These are phyloP conservation scores for Branchinecta sandiegonensis DNA, from an alignment of 2,888 invertebrate species.

Conservation along the genomic window DNA sequence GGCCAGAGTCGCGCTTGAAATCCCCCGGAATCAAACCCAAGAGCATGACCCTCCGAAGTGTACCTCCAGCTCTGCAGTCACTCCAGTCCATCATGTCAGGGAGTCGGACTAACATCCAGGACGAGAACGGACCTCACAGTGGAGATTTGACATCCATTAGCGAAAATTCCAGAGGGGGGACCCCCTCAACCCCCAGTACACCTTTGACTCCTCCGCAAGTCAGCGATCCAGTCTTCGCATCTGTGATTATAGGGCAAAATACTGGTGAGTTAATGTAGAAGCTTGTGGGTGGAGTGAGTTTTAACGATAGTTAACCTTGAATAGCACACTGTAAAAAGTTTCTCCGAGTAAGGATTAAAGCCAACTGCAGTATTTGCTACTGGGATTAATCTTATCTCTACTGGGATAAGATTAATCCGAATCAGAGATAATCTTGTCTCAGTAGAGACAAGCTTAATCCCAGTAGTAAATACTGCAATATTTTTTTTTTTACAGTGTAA, in stretches of 20 bases:
- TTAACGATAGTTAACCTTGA: too few relatives aligned
- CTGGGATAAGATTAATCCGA: too few relatives aligned
- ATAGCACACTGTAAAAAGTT: too few relatives aligned
- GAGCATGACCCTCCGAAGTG: slow-evolving; percentile 37
- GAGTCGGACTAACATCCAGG: slow-evolving; percentile 22
- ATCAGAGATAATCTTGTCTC: too few relatives aligned
- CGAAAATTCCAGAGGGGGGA: slow-evolving; percentile 31
- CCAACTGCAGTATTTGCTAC: too few relatives aligned
- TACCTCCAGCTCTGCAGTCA: slow-evolving; percentile 38
- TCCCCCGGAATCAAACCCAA: slow-evolving; percentile 75
- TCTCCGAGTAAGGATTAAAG: too few relatives aligned
- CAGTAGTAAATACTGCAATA: too few relatives aligned
- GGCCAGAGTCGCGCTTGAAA: slow-evolving; percentile 71
- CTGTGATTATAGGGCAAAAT: slow-evolving; percentile 17
- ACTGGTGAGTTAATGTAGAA: neutral
- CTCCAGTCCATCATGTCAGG: slow-evolving; percentile 25
- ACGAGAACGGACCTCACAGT: slow-evolving; percentile 17
- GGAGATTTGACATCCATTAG: slow-evolving; percentile 26
- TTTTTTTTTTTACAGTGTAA: too few relatives aligned
- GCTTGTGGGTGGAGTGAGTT: too few relatives aligned
- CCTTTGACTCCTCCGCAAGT: slow-evolving; percentile 33
- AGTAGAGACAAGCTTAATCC: too few relatives aligned
- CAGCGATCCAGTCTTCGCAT: slow-evolving; percentile 17
- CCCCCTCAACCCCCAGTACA: slow-evolving; percentile 37
- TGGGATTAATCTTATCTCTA: too few relatives aligned